Evolutionary conservation across 2,113 vertebrate species (phyloP).

Genomic region (Lutjanus erythropterus): DNA sequence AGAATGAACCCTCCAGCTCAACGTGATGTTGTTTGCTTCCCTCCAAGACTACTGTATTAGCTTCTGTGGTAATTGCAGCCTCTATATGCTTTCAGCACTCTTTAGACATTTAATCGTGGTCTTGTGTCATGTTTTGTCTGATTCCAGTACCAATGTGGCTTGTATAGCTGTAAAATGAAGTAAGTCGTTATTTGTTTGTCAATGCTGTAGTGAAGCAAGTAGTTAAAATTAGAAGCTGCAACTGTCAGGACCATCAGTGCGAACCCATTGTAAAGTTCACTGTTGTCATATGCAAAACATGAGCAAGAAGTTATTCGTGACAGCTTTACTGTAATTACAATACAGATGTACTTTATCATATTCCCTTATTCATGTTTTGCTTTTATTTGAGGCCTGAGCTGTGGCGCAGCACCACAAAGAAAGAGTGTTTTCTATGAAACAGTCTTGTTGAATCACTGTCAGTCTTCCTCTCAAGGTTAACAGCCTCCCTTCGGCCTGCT

Average conservation of each 20-base stretch:
- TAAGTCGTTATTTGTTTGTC: background rate
- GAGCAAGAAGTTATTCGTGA: background rate
- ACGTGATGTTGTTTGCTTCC: background rate
- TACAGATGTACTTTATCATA: background rate
- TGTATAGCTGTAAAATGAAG: background rate
- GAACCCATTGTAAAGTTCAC: background rate
- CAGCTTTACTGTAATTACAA: background rate
- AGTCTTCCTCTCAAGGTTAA: slow-evolving; percentile 61
- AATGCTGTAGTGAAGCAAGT: background rate
- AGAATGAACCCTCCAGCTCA: background rate
- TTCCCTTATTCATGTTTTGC: background rate
- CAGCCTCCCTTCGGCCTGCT: slow-evolving; percentile 39
- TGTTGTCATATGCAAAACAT: background rate
- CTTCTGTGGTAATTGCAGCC: background rate
- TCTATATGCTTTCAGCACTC: background rate
- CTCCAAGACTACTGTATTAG: background rate
- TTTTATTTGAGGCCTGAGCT: background rate
- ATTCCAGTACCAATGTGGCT: background rate
- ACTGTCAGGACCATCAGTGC: background rate
- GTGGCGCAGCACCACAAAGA: background rate
- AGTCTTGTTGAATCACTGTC: slow-evolving; percentile 36
- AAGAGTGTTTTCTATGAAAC: slow-evolving; percentile 8
- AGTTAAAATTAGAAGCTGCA: background rate
- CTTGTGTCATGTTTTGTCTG: background rate
- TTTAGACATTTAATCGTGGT: background rate